Base-by-base conservation (phyloP, 2,113 vertebrate genomes). In the Ptilonorhynchus violaceus region DNA sequence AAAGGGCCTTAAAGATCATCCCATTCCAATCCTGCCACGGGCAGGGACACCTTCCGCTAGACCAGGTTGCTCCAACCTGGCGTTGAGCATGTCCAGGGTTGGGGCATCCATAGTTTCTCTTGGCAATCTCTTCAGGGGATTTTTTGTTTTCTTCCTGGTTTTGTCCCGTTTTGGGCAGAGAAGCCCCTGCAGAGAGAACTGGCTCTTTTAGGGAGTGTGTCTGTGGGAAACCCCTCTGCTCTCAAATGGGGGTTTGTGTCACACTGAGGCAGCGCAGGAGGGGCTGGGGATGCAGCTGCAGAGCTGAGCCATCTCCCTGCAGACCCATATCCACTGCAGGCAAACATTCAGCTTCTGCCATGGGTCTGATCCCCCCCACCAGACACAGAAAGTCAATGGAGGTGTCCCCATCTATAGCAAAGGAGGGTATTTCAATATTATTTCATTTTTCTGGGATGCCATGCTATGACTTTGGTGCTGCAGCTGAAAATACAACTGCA, bases 221-320 rank as follows among this genome's bases (percentile, higher is more conserved):
- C 42, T 39, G 39, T 1, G 7, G 35, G 42, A 25, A 74, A 47
- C 3, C 15, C 6, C 5, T 77, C 55, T 49, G 72, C 17, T 59
- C 52, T 2, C 7, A 77, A 82, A 42, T 6, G n/a, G n/a, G 10
- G 7, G 2, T 74, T 78, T 44, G 4, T 35, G 27, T 59, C 50
- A 13, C 2, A 2, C 22, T 39, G 68, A 10, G 37, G 37, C 37
- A 39, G 37, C 8, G 10, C 37, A 39, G 37, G 8, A 39, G 37
- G 64, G 64, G 23, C 3, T 14, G 9, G 62, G 39, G 60, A 5
- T 31, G 5, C 0, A 6, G 28, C n/a, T 1, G 4, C 25, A 41
- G 33, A 52, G 42, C n/a, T 30, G 19, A 25, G 50, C 1, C 0
- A 19, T 39, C 28, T 52, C 27, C 1, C 0, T 24, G 41, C 30